Base-by-base conservation (phyloP, 2,113 vertebrate genomes). In the Cinclus mexicanus region DNA sequence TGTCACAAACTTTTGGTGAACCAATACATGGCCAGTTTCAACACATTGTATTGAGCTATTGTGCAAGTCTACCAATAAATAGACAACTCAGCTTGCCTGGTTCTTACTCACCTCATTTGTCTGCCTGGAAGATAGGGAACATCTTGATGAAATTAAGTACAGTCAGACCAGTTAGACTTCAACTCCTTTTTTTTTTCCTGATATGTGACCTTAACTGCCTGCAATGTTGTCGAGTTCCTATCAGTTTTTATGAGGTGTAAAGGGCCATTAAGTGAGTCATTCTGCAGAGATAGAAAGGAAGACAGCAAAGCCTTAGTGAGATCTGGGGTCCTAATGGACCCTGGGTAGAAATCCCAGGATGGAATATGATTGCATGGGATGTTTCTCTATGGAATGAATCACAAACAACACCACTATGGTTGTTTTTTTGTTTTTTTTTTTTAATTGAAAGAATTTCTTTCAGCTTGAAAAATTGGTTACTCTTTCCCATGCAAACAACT, bases 1-100 rank as follows among this genome's bases (percentile, higher is more conserved):
- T 95, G 93, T 87, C 76, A 53, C 63, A 92, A 35, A 83, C 78
- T 91, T 89, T 29, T 83, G 37, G n/a, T 86, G 69, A 91, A 68
- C 70, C 56, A 87, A 44, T 81, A 90, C 89, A 76, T 53, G 53
- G 50, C 72, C 78, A 39, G 44, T 76, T 84, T 83, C 49, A 90
- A 76, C 2, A 22, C 57, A 88, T n/a, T 41, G 41, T 65, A 31
- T 50, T 61, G 49, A 93, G 49, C 39, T 76, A 11, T 82, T 81
- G 59, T 76, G 88, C 64, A 95, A 79, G 79, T 56, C 60, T 76
- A 31, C 24, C 56, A 88, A 37, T 67, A 94, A 81, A 92, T 2
- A 88, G 44, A 77, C 26, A 88, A 41, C 16, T 8, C 3, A 11
- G 9, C 16, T 80, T 78, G 23, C 31, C 61, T 75, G 8, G 8